A percentile compares a stretch with the other conserved stretches of the same genome.
These are phyloP conservation scores for Drosophila prosaltans DNA, from an alignment of 1,140 invertebrate species.

Conservation along the genomic window DNA sequence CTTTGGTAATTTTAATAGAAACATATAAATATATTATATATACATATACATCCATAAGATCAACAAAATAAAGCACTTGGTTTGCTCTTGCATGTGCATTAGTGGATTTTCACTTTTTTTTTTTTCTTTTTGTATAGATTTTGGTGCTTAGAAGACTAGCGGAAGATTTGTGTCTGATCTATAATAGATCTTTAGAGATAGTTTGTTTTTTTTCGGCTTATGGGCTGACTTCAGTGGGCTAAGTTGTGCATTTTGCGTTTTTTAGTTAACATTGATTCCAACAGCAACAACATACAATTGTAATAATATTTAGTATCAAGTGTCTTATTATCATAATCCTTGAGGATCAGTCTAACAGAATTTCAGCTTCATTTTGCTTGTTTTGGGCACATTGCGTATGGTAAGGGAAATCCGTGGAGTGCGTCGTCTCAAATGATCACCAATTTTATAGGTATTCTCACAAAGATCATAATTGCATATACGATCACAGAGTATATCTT, in stretches of 20 bases:
- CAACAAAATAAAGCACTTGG: constrained; percentile 61
- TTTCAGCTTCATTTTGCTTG: constrained; percentile 90
- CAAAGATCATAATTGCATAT: constrained; percentile 89
- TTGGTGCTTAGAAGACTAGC: constrained; percentile 63
- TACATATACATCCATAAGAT: constrained; percentile 9
- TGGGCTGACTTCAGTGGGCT: constrained; percentile 58
- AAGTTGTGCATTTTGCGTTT: constrained; percentile 29
- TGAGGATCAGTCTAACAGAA: constrained; percentile 68
- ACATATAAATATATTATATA: constrained; percentile 12
- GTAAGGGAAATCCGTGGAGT: constrained; percentile 94
- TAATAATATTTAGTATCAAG: constrained; percentile 6
- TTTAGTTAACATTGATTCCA: constrained; percentile 44
- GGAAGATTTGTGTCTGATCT: constrained; percentile 56
- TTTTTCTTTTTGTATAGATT: constrained; percentile 15
- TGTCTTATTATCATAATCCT: constrained; percentile 3
- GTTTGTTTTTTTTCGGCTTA: constrained; percentile 22
- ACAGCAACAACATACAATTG: constrained; percentile 42
- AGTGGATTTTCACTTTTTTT: not conserved
- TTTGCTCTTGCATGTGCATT: constrained; percentile 22
- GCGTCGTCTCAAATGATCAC: constrained; percentile 86
- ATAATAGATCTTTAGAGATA: constrained; percentile 6
- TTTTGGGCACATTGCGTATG: constrained; percentile 96
- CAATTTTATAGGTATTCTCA: constrained; percentile 84
- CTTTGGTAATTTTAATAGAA: constrained; percentile 6
- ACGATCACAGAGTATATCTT: constrained; percentile 88